Conservation (phyloP, 2,113 vertebrate species). For the Gnathonemus longibarbis region DNA sequence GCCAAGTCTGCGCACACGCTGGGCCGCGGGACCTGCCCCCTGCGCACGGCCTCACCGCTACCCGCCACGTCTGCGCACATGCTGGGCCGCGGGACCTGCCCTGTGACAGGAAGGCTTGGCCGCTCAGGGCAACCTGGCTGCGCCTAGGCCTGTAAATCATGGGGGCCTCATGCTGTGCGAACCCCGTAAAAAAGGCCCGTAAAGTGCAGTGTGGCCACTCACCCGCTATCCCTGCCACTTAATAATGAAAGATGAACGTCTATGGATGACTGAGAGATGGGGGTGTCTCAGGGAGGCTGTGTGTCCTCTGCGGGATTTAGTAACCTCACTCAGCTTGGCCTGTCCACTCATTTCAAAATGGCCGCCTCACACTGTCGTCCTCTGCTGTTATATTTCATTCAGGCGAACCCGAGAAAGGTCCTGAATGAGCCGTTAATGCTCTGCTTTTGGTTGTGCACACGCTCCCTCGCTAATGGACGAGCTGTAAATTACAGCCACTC, state of each 20-base stretch:
- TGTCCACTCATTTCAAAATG: background rate
- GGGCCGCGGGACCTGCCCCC: background rate
- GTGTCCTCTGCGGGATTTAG: background rate
- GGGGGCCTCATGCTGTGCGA: background rate
- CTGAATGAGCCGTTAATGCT: background rate
- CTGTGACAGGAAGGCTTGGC: background rate
- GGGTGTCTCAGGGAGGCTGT: background rate
- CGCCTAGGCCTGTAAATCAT: background rate
- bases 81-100: background rate
- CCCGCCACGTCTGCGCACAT: background rate
- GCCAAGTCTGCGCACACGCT: too few species aligned
- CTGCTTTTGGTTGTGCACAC: background rate
- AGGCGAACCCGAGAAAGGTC: background rate
- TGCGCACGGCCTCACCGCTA: background rate
- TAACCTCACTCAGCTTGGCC: background rate
- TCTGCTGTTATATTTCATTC: background rate
- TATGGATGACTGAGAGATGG: background rate
- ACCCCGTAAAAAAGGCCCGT: background rate
- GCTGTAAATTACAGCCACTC: conserved; percentile 7
- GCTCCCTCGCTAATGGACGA: background rate
- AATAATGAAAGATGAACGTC: background rate
- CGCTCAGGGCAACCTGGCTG: background rate
- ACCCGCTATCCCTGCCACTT: background rate
- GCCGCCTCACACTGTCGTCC: background rate
- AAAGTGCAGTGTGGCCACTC: background rate